Evolutionary conservation across 2,888 invertebrate genomes (phyloP).

Genomic region (Polyommatus icarus): DNA sequence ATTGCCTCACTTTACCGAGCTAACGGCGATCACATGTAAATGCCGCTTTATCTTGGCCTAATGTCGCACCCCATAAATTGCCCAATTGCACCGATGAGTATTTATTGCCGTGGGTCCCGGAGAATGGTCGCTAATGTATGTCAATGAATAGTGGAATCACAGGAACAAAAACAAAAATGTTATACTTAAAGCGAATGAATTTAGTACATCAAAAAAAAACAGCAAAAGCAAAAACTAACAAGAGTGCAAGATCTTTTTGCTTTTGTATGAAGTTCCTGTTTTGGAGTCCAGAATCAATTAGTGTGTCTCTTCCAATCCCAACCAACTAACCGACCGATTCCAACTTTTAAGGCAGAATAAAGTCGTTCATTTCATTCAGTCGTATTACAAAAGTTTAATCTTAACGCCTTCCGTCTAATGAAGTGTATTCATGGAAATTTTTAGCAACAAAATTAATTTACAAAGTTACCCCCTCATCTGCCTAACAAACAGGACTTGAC

Average conservation of each 20-base stretch:
- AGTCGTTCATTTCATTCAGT: constrained; percentile 1
- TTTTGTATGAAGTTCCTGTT: not conserved
- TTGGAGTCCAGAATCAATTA: not conserved
- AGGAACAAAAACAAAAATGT: no score
- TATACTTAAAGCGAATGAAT: no score
- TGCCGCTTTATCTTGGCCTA: constrained; percentile 19
- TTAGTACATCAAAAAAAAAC: no score
- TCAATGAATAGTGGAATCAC: not conserved
- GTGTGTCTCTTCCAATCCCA: not conserved
- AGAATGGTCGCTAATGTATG: not conserved
- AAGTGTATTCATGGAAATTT: constrained; percentile 35
- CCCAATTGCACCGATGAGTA: constrained; percentile 24
- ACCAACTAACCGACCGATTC: not conserved
- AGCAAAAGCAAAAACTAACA: no score
- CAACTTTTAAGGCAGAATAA: not conserved
- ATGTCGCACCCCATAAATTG: constrained; percentile 19
- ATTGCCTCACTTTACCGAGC: not conserved
- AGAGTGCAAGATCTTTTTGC: no score
- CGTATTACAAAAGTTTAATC: constrained; percentile 23
- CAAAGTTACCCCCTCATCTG: constrained; percentile 37
- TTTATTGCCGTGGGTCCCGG: not conserved
- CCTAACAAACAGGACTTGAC: constrained; percentile 39
- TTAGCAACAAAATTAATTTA: constrained; percentile 42
- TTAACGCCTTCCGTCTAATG: constrained; percentile 28
- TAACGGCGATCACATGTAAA: constrained; percentile 26